These are phyloP conservation scores for Manduca sexta DNA, from an alignment of 1,140 invertebrate species.

Conservation along the genomic window DNA sequence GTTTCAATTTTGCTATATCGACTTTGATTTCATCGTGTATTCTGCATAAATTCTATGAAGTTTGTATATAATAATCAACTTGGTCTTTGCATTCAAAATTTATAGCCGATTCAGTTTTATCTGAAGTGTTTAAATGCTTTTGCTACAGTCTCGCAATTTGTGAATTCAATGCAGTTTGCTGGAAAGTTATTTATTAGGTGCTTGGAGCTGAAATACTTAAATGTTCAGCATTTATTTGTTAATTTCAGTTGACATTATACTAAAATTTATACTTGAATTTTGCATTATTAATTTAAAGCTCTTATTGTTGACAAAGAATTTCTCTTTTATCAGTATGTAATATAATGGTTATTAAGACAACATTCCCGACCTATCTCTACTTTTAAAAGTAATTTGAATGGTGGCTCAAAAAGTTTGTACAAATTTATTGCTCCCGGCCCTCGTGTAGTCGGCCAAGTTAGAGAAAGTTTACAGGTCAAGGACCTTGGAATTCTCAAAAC, in stretches of 20 bases:
- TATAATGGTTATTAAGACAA: too few species aligned
- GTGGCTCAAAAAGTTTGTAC: slow-evolving; percentile 23
- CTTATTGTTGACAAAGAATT: neutral
- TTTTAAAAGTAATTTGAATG: slow-evolving; percentile 5
- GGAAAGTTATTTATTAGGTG: slow-evolving; percentile 18
- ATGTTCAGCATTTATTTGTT: slow-evolving; percentile 2
- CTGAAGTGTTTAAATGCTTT: neutral
- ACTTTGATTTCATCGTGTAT: too few species aligned
- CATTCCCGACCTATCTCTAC: neutral
- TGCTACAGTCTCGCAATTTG: slow-evolving; percentile 2
- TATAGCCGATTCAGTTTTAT: neutral
- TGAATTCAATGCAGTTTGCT: slow-evolving; percentile 18
- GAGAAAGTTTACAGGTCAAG: slow-evolving; percentile 44
- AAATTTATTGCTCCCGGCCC: slow-evolving; percentile 35
- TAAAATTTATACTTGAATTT: too few species aligned
- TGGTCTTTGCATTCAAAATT: too few species aligned
- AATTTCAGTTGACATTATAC: neutral
- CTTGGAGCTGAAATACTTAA: neutral
- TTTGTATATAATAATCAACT: too few species aligned
- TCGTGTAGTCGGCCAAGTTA: slow-evolving; percentile 23
- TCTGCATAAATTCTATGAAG: too few species aligned
- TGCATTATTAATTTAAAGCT: too few species aligned
- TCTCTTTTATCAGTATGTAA: neutral
- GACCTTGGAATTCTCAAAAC: slow-evolving; percentile 32
- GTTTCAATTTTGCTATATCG: too few species aligned